A percentile compares a stretch with the other conserved stretches of the same genome.
Evolutionary conservation across 2,113 vertebrate species (phyloP).

Genomic region (Amblyornis subalaris): DNA sequence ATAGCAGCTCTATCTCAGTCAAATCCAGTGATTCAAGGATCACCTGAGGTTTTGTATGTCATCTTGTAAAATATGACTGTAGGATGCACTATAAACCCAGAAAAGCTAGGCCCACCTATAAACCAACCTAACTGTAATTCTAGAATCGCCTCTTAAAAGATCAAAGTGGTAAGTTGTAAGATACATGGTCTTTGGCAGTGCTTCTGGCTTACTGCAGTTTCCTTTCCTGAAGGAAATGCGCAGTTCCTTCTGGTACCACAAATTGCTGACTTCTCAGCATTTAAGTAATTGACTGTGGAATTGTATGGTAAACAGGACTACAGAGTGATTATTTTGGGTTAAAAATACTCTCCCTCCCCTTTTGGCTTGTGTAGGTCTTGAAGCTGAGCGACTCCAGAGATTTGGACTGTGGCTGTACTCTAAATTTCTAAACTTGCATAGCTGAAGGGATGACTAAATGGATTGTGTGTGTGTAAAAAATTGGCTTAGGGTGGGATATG

Average conservation of each 20-base stretch:
- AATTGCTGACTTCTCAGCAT: background rate
- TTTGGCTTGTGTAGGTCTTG: background rate
- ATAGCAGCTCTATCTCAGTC: background rate
- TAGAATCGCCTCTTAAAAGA: background rate
- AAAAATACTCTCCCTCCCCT: background rate
- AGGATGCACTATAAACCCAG: background rate
- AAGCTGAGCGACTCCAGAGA: background rate
- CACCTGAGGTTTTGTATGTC: background rate
- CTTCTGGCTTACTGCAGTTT: background rate
- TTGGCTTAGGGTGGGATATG: background rate
- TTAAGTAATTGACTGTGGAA: background rate
- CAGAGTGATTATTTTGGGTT: background rate
- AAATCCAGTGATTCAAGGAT: background rate
- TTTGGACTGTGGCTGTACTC: background rate
- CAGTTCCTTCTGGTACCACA: background rate
- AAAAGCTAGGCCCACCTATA: background rate
- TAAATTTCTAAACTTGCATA: background rate
- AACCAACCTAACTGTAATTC: background rate
- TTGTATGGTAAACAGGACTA: background rate
- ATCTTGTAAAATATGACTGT: background rate
- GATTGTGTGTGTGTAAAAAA: background rate
- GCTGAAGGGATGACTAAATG: background rate
- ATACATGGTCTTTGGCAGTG: background rate
- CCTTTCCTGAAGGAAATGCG: background rate
- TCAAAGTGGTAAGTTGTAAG: background rate